phyloP scores from a whole-genome alignment of 1,140 invertebrate genomes.

The Eubasilissa regina region DNA sequence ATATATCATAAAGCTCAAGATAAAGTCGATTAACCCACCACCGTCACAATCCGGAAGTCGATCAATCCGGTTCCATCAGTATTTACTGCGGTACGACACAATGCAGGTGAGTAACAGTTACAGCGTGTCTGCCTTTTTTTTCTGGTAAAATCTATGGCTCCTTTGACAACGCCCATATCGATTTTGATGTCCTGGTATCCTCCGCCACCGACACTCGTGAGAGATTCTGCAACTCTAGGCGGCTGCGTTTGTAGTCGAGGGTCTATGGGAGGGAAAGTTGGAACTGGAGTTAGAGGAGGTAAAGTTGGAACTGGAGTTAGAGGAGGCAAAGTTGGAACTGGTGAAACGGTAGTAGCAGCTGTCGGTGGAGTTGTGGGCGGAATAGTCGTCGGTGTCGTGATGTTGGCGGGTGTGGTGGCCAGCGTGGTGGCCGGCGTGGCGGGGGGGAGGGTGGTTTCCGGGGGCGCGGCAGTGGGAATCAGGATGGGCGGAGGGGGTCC shows the following conservation, averaged over 20 bases:
- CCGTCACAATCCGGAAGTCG: slow-evolving; percentile 76
- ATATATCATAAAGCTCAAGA: too few relatives aligned
- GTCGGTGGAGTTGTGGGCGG: slow-evolving; percentile 40
- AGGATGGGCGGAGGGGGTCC: slow-evolving; percentile 59
- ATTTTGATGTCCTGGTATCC: slow-evolving; percentile 52
- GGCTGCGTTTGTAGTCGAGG: slow-evolving; percentile 63
- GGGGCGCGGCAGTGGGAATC: slow-evolving; percentile 36
- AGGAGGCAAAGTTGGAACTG: slow-evolving; percentile 64
- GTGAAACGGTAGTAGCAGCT: slow-evolving; percentile 63
- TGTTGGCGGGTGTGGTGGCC: too few relatives aligned
- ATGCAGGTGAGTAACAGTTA: slow-evolving; percentile 66
- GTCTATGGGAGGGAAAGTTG: slow-evolving; percentile 63
- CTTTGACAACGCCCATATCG: slow-evolving; percentile 42
- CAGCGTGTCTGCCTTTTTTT: slow-evolving; percentile 61
- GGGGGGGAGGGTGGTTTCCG: background rate
- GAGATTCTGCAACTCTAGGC: slow-evolving; percentile 63
- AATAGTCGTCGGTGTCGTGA: slow-evolving; percentile 6
- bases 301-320: slow-evolving; percentile 65
- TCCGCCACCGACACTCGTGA: slow-evolving; percentile 45
- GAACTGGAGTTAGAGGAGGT: slow-evolving; percentile 65
- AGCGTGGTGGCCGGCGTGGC: too few relatives aligned
- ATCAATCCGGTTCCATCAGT: slow-evolving; percentile 71
- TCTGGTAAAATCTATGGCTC: slow-evolving; percentile 62
- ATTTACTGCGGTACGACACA: slow-evolving; percentile 62
- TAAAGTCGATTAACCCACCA: slow-evolving; percentile 63